phyloP scores from a whole-genome alignment of 1,140 invertebrate genomes.

The Nylanderia fulva region DNA sequence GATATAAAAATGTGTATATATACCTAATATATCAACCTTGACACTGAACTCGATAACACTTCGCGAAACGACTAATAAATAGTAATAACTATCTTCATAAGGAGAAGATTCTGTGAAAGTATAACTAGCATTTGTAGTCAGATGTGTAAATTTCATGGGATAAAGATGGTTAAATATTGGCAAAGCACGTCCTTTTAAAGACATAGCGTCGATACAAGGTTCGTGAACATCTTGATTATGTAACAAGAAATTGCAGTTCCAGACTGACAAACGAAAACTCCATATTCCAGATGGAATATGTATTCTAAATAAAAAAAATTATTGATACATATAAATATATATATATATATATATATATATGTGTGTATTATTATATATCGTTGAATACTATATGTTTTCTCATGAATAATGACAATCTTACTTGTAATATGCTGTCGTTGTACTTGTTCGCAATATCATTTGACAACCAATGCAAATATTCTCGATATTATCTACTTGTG shows the following conservation, averaged over 20 bases:
- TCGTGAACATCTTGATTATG: slow-evolving; percentile 67
- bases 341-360: not conserved
- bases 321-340: not conserved
- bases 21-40: slow-evolving; percentile 83
- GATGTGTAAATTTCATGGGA: slow-evolving; percentile 76
- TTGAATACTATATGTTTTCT: not conserved
- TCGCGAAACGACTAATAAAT: slow-evolving; percentile 85
- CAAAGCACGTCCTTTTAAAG: slow-evolving; percentile 82
- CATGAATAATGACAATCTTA: slow-evolving; percentile 65
- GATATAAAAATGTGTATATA: no score
- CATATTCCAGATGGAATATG: slow-evolving; percentile 86
- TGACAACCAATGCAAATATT: slow-evolving; percentile 82
- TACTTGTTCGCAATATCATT: slow-evolving; percentile 79
- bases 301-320: slow-evolving; percentile 81
- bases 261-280: slow-evolving; percentile 84
- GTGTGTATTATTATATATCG: slow-evolving; percentile 1
- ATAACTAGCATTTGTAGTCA: slow-evolving; percentile 80
- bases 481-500: slow-evolving; percentile 81
- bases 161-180: slow-evolving; percentile 82
- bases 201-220: slow-evolving; percentile 83
- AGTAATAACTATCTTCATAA: slow-evolving; percentile 86
- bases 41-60: slow-evolving; percentile 84
- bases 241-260: slow-evolving; percentile 84
- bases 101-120: slow-evolving; percentile 84
- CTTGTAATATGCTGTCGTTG: slow-evolving; percentile 85